phyloP scores from a whole-genome alignment of 1,140 invertebrate genomes.

The Drosophila pruinosa region DNA sequence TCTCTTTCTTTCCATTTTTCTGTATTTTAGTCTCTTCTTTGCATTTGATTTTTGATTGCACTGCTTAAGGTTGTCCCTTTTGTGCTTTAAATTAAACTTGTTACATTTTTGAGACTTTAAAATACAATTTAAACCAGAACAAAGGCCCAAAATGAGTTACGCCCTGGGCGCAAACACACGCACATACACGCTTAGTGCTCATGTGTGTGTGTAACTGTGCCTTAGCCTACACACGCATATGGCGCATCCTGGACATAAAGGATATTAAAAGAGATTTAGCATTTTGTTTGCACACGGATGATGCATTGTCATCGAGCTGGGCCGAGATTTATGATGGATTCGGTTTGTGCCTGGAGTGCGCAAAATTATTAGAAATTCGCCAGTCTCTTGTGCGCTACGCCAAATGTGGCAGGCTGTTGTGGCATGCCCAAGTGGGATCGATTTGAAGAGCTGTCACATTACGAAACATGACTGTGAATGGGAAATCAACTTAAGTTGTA shows the following conservation, averaged over 20 bases:
- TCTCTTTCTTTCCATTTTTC: not conserved
- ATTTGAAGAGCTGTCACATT: not conserved
- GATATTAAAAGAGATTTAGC: slow-evolving; percentile 82
- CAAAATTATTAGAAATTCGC: slow-evolving; percentile 78
- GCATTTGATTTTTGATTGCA: slow-evolving; percentile 17
- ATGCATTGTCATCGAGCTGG: slow-evolving; percentile 82
- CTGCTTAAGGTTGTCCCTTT: not conserved
- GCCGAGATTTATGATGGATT: slow-evolving; percentile 82
- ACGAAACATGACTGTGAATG: not conserved
- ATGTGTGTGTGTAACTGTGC: slow-evolving; percentile 49
- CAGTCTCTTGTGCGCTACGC: slow-evolving; percentile 27
- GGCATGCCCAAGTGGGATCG: not conserved
- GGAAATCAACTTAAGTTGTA: not conserved
- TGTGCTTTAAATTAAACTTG: slow-evolving; percentile 25
- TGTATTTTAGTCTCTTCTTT: no score
- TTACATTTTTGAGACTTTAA: slow-evolving; percentile 47
- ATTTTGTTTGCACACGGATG: slow-evolving; percentile 81
- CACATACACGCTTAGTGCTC: slow-evolving; percentile 1
- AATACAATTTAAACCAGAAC: slow-evolving; percentile 48
- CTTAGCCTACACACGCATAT: slow-evolving; percentile 71
- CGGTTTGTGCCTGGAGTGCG: slow-evolving; percentile 79
- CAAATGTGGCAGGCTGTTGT: slow-evolving; percentile 17
- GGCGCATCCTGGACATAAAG: slow-evolving; percentile 79
- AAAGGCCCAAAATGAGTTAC: slow-evolving; percentile 7
- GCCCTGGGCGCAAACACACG: not conserved